Conservation (phyloP, 2,888 invertebrate species). For the Drosophila anomelani region DNA sequence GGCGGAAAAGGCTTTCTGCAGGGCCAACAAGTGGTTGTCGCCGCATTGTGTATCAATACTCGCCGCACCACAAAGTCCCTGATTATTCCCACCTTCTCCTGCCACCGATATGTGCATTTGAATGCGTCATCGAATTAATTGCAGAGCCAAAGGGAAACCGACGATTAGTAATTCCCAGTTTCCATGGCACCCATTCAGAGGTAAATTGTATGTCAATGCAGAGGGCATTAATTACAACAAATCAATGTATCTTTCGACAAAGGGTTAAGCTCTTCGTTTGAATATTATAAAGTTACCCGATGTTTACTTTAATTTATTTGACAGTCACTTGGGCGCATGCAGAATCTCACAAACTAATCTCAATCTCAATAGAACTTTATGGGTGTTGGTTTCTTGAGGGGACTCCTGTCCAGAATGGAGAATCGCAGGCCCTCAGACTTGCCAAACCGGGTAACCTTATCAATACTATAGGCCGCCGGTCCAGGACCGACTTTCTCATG, state of each 20-base stretch:
- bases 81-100: conserved; percentile 10
- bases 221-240: conserved; percentile 16
- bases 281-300: not conserved
- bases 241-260: not conserved
- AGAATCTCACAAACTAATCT: not conserved
- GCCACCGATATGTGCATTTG: conserved; percentile 37
- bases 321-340: not conserved
- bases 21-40: conserved; percentile 50
- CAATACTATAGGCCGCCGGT: conserved; percentile 60
- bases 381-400: conserved; percentile 41
- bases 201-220: conserved; percentile 13
- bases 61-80: conserved; percentile 11
- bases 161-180: conserved; percentile 10
- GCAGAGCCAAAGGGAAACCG: conserved; percentile 11
- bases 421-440: conserved; percentile 51
- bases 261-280: not conserved
- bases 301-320: conserved; percentile 4
- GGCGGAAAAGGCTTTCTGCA: conserved; percentile 31
- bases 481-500: conserved; percentile 54
- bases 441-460: conserved; percentile 59
- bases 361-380: not conserved
- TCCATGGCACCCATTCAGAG: conserved; percentile 19
- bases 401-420: conserved; percentile 48
- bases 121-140: conserved; percentile 47
- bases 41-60: conserved; percentile 45